Evolutionary conservation across 2,888 invertebrate species (phyloP).

Genomic region (Zeuzera pyrina): DNA sequence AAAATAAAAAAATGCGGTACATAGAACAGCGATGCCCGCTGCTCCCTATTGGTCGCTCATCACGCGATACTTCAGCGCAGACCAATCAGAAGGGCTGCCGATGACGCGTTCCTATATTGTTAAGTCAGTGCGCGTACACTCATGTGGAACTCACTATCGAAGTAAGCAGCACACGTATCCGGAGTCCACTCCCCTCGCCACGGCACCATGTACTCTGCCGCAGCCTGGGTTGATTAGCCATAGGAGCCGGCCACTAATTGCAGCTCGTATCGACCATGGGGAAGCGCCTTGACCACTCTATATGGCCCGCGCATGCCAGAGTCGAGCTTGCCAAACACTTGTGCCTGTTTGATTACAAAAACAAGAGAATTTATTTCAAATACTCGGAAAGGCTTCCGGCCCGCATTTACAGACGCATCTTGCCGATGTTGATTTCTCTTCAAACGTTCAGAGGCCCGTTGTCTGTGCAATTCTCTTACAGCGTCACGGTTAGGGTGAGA

Average conservation of each 20-base stretch:
- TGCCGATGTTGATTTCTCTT: no score
- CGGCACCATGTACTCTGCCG: constrained; percentile 6
- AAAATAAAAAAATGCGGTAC: no score
- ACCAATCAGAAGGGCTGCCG: no score
- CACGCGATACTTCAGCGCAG: no score
- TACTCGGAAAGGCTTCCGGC: neutral
- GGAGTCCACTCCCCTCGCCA: constrained; percentile 11
- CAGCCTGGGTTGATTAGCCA: constrained; percentile 8
- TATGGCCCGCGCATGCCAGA: constrained; percentile 15
- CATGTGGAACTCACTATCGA: constrained; percentile 8
- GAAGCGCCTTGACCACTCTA: constrained; percentile 8
- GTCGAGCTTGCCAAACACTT: constrained; percentile 9
- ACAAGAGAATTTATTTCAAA: constrained; percentile 6
- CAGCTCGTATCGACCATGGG: constrained; percentile 9
- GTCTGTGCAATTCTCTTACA: constrained; percentile 4
- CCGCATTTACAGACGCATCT: constrained; percentile 6
- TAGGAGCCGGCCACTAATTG: constrained; percentile 7
- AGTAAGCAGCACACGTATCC: constrained; percentile 5
- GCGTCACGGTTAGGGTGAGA: no score
- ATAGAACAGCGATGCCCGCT: no score
- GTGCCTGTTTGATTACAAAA: constrained; percentile 9
- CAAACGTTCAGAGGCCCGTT: constrained; percentile 5
- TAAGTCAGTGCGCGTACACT: no score
- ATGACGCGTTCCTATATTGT: no score
- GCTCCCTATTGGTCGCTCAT: no score